Percentiles rank a stretch among this genome's conserved stretches.
These are phyloP conservation scores for Hormaphis cornu DNA, from an alignment of 1,140 invertebrate species.

Conservation along the genomic window DNA sequence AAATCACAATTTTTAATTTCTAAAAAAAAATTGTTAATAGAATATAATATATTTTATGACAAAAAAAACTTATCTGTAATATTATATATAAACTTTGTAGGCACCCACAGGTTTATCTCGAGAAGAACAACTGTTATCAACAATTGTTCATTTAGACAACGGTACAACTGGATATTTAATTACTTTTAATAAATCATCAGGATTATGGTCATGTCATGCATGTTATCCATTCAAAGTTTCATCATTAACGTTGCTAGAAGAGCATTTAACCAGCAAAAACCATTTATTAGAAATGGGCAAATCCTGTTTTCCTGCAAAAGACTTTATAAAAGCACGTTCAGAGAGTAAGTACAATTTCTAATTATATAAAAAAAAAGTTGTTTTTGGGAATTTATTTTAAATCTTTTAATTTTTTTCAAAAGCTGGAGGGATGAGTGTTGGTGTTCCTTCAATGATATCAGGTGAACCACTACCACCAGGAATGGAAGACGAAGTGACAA, in stretches of 20 bases:
- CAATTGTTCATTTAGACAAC: constrained; percentile 31
- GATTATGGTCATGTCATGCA: constrained; percentile 30
- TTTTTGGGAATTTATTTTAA: neutral
- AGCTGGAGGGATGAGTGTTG: neutral
- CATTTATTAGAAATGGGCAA: constrained; percentile 29
- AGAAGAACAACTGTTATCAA: constrained; percentile 24
- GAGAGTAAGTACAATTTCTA: constrained; percentile 4
- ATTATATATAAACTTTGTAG: neutral
- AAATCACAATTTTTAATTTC: no score
- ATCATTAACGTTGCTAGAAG: constrained; percentile 15
- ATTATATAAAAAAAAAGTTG: neutral
- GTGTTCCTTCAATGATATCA: constrained; percentile 44
- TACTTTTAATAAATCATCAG: constrained; percentile 28
- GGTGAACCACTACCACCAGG: constrained; percentile 61
- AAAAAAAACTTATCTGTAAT: neutral
- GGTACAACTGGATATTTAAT: constrained; percentile 31
- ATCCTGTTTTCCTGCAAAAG: constrained; percentile 24
- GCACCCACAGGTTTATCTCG: neutral
- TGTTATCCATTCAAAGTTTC: constrained; percentile 32
- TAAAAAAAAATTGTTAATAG: no score
- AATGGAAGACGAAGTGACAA: constrained; percentile 54
- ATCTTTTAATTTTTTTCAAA: neutral
- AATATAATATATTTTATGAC: no score
- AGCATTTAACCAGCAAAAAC: constrained; percentile 28
- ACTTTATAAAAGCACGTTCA: constrained; percentile 20